Evolutionary conservation across 2,888 invertebrate species (phyloP).

Genomic region (Notodonta dromedarius): DNA sequence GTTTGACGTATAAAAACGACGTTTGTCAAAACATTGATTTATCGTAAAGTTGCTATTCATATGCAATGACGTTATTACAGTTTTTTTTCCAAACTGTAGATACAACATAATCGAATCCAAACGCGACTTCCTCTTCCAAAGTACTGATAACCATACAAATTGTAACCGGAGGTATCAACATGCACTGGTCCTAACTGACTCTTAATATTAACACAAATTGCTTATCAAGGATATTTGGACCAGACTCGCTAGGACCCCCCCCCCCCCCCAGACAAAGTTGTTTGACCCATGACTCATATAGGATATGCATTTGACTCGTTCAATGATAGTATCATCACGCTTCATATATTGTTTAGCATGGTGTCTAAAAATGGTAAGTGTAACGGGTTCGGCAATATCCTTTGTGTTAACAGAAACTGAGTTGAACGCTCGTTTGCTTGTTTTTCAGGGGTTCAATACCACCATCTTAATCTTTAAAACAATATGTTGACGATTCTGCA

Average conservation of each 20-base stretch:
- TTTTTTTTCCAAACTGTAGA: not conserved
- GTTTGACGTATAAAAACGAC: no score
- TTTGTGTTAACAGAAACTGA: not conserved
- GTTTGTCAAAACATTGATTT: no score
- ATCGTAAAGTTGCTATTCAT: not conserved
- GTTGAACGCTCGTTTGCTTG: not conserved
- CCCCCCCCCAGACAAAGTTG: constrained; percentile 34
- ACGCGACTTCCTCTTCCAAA: constrained; percentile 24
- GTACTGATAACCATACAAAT: constrained; percentile 17
- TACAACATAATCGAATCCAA: constrained; percentile 7
- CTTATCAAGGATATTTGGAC: constrained; percentile 24
- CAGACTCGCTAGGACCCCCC: constrained; percentile 24
- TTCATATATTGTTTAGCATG: constrained; percentile 1
- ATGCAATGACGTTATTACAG: not conserved
- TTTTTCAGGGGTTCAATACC: no score
- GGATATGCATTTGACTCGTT: not conserved
- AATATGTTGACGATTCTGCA: no score
- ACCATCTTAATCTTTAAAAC: no score
- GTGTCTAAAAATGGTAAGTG: not conserved
- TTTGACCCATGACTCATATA: constrained; percentile 41
- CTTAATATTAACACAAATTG: constrained; percentile 20
- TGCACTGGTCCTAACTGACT: constrained; percentile 14
- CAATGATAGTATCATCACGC: not conserved
- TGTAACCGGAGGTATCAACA: constrained; percentile 14
- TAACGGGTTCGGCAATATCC: not conserved